Percentiles rank a stretch among this genome's conserved stretches.
Conservation (phyloP, 1,140 invertebrate genomes). For the Neodiprion virginianus region DNA sequence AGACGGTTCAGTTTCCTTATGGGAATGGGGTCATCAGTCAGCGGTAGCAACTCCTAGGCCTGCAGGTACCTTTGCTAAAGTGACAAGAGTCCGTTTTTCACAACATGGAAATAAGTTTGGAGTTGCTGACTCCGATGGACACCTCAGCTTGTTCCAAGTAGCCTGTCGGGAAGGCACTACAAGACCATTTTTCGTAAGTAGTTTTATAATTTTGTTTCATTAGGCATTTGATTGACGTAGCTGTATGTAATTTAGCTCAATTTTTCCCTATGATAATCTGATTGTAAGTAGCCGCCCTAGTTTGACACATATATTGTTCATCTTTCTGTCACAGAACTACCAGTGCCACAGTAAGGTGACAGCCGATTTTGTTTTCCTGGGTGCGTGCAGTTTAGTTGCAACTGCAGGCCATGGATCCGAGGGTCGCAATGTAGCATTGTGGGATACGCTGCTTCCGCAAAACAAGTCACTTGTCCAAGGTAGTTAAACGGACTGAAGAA, state of each 20-base stretch:
- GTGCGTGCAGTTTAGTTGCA: slow-evolving; percentile 96
- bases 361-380: slow-evolving; percentile 96
- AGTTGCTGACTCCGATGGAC: slow-evolving; percentile 90
- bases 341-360: slow-evolving; percentile 98
- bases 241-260: too few relatives aligned
- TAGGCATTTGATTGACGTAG: slow-evolving; percentile 6
- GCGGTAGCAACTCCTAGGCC: slow-evolving; percentile 88
- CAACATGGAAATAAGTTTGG: slow-evolving; percentile 99
- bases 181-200: slow-evolving; percentile 94
- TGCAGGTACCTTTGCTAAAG: slow-evolving; percentile 92
- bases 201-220: slow-evolving; percentile 3
- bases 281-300: slow-evolving; percentile 12
- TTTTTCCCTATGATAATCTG: slow-evolving; percentile 1
- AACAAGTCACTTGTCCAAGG: slow-evolving; percentile 91
- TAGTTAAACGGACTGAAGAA: slow-evolving; percentile 46
- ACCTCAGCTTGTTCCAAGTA: slow-evolving; percentile 93
- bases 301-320: slow-evolving; percentile 25
- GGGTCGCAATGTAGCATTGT: slow-evolving; percentile 96
- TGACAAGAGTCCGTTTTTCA: slow-evolving; percentile 93
- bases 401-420: slow-evolving; percentile 97
- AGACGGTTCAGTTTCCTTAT: slow-evolving; percentile 96
- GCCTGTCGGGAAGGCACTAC: slow-evolving; percentile 82
- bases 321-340: slow-evolving; percentile 77
- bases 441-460: slow-evolving; percentile 97
- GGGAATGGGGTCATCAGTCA: slow-evolving; percentile 96